Evolutionary conservation across 2,797 vertebrate genomes (phyloP), one percentile per base, ranked within the genome.

Genomic region (Rhynchotus rufescens): DNA sequence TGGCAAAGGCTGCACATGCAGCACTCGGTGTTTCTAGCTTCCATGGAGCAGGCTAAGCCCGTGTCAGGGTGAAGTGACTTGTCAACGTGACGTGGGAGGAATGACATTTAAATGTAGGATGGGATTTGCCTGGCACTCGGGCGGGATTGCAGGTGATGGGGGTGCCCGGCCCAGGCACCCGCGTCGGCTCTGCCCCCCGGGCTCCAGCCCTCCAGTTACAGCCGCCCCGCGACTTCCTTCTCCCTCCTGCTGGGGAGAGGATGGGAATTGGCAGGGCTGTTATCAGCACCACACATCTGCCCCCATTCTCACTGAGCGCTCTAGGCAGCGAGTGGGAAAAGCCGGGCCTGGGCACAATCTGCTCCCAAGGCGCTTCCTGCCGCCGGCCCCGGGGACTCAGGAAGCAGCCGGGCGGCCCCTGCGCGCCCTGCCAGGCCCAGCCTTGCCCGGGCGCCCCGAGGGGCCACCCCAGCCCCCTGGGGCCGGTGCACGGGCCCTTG

Each of bases 341-440:
- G 94, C 44, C 72, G 11, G 93, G 93, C 93, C 92, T 88, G 59
- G 2, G 71, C 16, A 19, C 95, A 95, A 96, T 95, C 95, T 95
- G 90, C 93, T 95, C 84, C 95, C 93, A 94, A 80, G 95, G 90
- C 84, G 92, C 92, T 96, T 95, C 93, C 93, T 96, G 96, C 92
- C 0, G 47, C 92, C 7, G 40, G 91, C 91, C 91, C 93, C 86
- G 89, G 95, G 90, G 88, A 96, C 91, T 93, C 92, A 95, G 94
- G 94, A 96, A 94, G 88, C 92, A 93, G 94, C 95, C 93, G 86
- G 95, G 84, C 90, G 84, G 88, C 80, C 93, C 89, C 90, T 2
- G 4, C 80, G 74, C 49, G 92, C 84, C 69, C 66, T 90, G 90
- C 93, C 94, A 73, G 34, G 92, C 90, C 80, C 6, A 67, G 78